Evolutionary conservation across 2,797 vertebrate species (phyloP).

Genomic region (Pseudotriccus pelzelni): DNA sequence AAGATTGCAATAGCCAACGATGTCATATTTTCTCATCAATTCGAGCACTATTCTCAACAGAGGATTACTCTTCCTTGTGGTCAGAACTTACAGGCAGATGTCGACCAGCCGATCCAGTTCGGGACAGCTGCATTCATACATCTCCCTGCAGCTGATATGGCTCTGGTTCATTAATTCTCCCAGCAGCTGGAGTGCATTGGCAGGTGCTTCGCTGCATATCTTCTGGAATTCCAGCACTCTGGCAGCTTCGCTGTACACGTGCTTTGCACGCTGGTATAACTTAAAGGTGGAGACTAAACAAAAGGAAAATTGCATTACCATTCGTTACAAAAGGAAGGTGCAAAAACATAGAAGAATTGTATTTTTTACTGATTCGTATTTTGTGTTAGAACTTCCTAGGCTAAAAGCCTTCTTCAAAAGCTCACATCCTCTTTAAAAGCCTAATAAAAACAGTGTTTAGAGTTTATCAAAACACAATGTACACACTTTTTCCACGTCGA

Average conservation of each 20-base stretch:
- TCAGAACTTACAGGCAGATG: conserved; percentile 88
- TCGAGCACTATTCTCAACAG: conserved; percentile 34
- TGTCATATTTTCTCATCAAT: conserved; percentile 43
- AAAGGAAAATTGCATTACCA: background rate
- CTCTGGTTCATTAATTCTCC: conserved; percentile 95
- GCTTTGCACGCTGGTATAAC: conserved; percentile 90
- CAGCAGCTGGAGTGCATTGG: conserved; percentile 78
- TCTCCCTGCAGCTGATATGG: conserved; percentile 90
- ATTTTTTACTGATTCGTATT: background rate
- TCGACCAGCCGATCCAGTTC: conserved; percentile 93
- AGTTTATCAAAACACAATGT: background rate
- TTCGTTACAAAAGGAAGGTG: background rate
- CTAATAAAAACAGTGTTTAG: background rate
- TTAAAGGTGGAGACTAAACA: conserved; percentile 84
- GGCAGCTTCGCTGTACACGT: conserved; percentile 92
- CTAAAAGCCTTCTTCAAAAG: background rate
- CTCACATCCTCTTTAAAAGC: background rate
- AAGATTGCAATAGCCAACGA: conserved; percentile 32
- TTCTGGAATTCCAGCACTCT: conserved; percentile 88
- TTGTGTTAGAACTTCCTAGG: background rate
- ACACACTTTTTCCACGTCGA: background rate
- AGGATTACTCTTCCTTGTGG: conserved; percentile 9
- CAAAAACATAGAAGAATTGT: background rate
- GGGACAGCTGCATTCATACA: conserved; percentile 95
- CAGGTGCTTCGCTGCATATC: conserved; percentile 83